Evolutionary conservation across 1,140 invertebrate species (phyloP), one percentile per base, ranked within the genome.

Genomic region (Galleria mellonella): DNA sequence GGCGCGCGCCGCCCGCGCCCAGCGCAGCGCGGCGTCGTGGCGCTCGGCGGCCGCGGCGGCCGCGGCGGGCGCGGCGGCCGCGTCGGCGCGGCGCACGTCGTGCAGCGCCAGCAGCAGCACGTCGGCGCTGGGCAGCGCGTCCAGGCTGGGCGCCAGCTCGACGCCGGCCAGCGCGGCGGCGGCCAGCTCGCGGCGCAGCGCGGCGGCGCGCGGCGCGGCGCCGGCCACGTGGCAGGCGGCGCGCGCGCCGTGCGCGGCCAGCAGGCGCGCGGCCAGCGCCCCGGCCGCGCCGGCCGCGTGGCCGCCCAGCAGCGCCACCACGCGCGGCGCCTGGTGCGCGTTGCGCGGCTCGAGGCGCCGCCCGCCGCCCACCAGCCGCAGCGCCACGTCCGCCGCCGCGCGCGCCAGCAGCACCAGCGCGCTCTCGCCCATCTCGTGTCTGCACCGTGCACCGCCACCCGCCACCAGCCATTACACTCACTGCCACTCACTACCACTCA

Each of bases 31-130:
- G 33, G 42, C 36, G 43, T 29, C 32, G 43, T 32, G 27, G 88
- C 50, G 94, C 66, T 92, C 8, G 95, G 95, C 87, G 97, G 95
- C 30, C 97, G 87, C 15, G 94, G 91, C 54, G 97, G 82, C 12
- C 96, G 88, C 12, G 93, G 93, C n/a, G 94, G 92, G 52, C 91
- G 88, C 50, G 91, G 94, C 45, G 89, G 89, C 40, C 87, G 89
- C 0, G 89, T 89, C 92, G 31, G 41, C 93, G 95, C 43, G 88
- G 17, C 88, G 13, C 85, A 37, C 83, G 73, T 42, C 43, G 94
- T 68, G 92, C 8, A 95, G 95, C 87, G 97, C 95, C 30, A 97
- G 87, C 15, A 94, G 91, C 54, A 97, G 82, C 79, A 54, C 48
- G 12, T 93, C 93, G n/a, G 94, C 92, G 52, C 91, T 88, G 51